A percentile compares a stretch with the other conserved stretches of the same genome.
Evolutionary conservation across 2,113 vertebrate genomes (phyloP).

Genomic region (Phrynosoma blainvillii): DNA sequence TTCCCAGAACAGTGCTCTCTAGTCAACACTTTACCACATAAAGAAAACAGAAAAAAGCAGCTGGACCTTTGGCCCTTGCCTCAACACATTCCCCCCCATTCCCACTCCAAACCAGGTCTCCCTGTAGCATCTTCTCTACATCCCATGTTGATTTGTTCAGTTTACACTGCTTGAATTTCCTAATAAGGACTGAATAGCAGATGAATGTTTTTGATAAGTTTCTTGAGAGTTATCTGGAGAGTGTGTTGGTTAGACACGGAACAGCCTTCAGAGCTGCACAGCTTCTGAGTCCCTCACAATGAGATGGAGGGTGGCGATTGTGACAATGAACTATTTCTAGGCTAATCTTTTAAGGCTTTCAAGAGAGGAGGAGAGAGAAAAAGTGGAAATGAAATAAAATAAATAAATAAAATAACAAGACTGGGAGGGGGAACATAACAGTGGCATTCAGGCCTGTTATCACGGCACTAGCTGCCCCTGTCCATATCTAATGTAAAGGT

Average conservation of each 20-base stretch:
- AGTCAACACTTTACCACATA: constrained; percentile 15
- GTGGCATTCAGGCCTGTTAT: constrained; percentile 79
- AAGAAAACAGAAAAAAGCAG: constrained; percentile 37
- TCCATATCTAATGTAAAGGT: constrained; percentile 95
- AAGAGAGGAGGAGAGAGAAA: constrained; percentile 65
- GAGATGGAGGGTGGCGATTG: constrained; percentile 66
- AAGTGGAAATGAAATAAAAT: constrained; percentile 41
- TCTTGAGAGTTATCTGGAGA: constrained; percentile 2
- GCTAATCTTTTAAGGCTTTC: constrained; percentile 86
- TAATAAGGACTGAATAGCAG: constrained; percentile 47
- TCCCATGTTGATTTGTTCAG: constrained; percentile 56
- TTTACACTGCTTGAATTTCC: constrained; percentile 45
- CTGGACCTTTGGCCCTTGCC: constrained; percentile 21
- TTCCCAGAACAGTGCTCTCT: constrained; percentile 14
- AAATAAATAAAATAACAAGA: constrained; percentile 19
- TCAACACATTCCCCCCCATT: constrained; percentile 13
- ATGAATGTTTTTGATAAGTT: constrained; percentile 22
- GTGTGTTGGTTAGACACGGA: constrained; percentile 11
- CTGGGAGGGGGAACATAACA: constrained; percentile 58
- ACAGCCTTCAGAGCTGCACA: constrained; percentile 14
- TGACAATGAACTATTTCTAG: constrained; percentile 52
- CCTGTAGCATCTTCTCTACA: constrained; percentile 42
- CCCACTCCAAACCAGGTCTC: neutral
- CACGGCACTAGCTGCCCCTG: constrained; percentile 77
- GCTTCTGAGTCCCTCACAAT: neutral